Percentiles rank a stretch among this genome's conserved stretches.
Evolutionary conservation across 2,113 vertebrate species (phyloP).

Genomic region (Lethenteron reissneri): DNA sequence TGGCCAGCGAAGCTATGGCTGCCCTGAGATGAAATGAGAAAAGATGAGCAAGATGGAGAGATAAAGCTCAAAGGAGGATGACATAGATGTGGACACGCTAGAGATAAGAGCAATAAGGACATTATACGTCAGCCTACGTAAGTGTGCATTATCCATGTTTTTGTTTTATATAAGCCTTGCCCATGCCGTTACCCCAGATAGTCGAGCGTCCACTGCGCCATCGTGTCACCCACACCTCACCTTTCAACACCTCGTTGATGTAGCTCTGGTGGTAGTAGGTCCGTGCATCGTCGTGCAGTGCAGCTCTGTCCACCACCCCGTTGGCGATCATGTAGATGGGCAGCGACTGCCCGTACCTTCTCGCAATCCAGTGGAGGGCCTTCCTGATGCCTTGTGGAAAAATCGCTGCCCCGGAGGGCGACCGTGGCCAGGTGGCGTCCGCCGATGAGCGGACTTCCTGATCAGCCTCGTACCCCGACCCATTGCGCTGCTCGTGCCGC

Average conservation of each 20-base stretch:
- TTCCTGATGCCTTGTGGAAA: slow-evolving; percentile 83
- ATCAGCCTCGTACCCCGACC: slow-evolving; percentile 36
- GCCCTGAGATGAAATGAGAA: not conserved
- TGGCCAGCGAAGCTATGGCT: not conserved
- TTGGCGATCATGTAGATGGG: slow-evolving; percentile 59
- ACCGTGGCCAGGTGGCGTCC: slow-evolving; percentile 58
- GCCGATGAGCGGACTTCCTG: slow-evolving; percentile 56
- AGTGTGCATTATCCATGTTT: not conserved
- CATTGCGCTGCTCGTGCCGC: slow-evolving; percentile 51
- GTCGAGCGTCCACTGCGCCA: not conserved
- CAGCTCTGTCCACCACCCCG: slow-evolving; percentile 44
- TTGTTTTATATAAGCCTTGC: not conserved
- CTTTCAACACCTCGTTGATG: slow-evolving; percentile 84
- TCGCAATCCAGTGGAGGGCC: slow-evolving; percentile 37
- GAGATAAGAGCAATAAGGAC: not conserved
- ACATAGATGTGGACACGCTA: not conserved
- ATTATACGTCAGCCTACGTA: not conserved
- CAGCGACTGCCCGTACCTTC: slow-evolving; percentile 37
- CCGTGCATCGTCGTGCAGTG: slow-evolving; percentile 44
- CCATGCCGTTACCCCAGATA: not conserved
- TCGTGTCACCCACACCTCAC: slow-evolving; percentile 23
- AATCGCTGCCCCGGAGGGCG: slow-evolving; percentile 31
- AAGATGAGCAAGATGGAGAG: not conserved
- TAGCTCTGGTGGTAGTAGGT: slow-evolving; percentile 68
- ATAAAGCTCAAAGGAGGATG: not conserved